phyloP scores from a whole-genome alignment of 1,140 invertebrate species.

The Drosophila watanabei region DNA sequence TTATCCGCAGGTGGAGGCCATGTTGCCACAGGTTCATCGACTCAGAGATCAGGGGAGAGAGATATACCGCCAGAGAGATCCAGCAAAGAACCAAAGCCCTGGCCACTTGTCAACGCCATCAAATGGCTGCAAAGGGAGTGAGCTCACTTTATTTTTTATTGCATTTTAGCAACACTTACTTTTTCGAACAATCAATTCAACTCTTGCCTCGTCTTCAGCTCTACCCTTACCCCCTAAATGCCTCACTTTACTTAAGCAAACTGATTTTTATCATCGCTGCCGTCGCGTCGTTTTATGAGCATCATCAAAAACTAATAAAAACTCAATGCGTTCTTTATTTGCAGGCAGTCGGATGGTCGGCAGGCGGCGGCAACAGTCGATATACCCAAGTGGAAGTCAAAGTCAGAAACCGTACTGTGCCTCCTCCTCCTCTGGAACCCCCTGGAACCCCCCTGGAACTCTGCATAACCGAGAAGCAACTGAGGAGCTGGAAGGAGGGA shows the following conservation, averaged over 20 bases:
- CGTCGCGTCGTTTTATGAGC: conserved; percentile 81
- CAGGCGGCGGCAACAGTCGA: conserved; percentile 25
- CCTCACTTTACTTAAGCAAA: conserved; percentile 82
- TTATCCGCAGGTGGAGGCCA: conserved; percentile 6
- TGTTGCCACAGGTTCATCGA: conserved; percentile 23
- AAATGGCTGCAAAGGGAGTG: conserved; percentile 48
- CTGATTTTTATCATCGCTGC: conserved; percentile 80
- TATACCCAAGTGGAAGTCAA: conserved; percentile 23
- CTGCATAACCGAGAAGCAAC: conserved; percentile 4
- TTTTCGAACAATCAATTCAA: conserved; percentile 70
- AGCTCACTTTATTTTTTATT: conserved; percentile 67
- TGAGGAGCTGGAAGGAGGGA: conserved; percentile 2
- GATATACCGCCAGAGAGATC: too few species aligned
- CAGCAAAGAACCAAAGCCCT: conserved; percentile 6
- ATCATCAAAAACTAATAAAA: conserved; percentile 84
- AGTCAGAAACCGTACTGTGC: conserved; percentile 8
- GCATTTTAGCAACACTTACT: conserved; percentile 74
- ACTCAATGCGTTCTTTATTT: conserved; percentile 84
- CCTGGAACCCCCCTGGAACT: not conserved
- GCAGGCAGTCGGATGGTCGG: conserved; percentile 64
- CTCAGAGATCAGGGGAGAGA: not conserved
- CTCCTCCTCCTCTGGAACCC: conserved; percentile 5
- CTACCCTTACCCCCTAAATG: conserved; percentile 45
- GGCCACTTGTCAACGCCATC: conserved; percentile 54
- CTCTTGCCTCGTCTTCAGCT: conserved; percentile 13